phyloP scores from a whole-genome alignment of 1,140 invertebrate species.

The Hyposmocoma kahamanoa region DNA sequence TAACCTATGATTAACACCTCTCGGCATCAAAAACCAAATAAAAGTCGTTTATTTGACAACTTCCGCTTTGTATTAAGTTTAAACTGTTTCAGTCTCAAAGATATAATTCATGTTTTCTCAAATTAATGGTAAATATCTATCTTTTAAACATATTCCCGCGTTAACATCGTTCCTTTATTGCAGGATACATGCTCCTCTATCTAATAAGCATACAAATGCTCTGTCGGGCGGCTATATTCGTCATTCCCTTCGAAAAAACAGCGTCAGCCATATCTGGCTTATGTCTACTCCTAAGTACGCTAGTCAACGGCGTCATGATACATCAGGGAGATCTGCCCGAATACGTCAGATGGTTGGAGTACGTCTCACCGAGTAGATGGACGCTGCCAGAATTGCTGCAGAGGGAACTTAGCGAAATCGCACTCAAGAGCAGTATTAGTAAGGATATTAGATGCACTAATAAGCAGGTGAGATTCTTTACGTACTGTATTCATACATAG shows the following conservation, averaged over 20 bases:
- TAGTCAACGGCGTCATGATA: constrained; percentile 82
- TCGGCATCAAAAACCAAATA: no score
- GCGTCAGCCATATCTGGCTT: constrained; percentile 77
- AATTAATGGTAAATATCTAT: no score
- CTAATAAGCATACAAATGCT: constrained; percentile 82
- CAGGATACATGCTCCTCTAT: constrained; percentile 87
- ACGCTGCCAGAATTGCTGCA: constrained; percentile 79
- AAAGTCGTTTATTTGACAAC: no score
- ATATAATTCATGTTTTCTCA: no score
- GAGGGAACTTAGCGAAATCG: constrained; percentile 78
- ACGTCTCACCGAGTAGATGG: constrained; percentile 85
- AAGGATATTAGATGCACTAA: constrained; percentile 77
- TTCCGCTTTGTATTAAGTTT: no score
- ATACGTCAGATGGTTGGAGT: constrained; percentile 78
- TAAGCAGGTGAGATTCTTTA: constrained; percentile 76
- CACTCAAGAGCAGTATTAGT: constrained; percentile 70
- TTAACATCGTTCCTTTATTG: constrained; percentile 19
- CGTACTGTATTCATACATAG: no score
- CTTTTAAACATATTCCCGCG: no score
- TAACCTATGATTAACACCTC: no score
- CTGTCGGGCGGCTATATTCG: constrained; percentile 79
- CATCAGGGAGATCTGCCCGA: constrained; percentile 82
- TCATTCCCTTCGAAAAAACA: constrained; percentile 76
- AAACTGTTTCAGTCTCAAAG: no score
- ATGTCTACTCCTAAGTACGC: constrained; percentile 76